These are phyloP conservation scores for Cyphomyrus discorhynchus DNA, from an alignment of 2,113 vertebrate species.

Conservation along the genomic window DNA sequence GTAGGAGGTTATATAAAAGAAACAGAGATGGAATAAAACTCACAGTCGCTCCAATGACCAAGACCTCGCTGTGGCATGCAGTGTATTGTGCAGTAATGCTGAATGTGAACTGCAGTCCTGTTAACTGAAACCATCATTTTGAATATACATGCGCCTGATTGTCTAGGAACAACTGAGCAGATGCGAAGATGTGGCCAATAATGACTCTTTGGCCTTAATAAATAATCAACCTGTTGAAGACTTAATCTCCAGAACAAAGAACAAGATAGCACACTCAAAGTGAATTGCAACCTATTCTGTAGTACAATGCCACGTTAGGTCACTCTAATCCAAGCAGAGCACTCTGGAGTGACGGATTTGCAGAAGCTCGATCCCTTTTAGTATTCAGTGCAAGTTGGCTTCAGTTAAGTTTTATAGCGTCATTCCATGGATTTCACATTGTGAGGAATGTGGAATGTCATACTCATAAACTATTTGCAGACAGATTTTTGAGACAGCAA, in stretches of 20 bases:
- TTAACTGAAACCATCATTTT: background rate
- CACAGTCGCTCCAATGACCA: background rate
- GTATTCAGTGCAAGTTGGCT: background rate
- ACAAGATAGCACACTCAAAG: background rate
- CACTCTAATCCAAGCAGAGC: background rate
- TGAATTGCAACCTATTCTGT: background rate
- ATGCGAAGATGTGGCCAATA: background rate
- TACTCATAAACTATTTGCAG: background rate
- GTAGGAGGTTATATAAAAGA: background rate
- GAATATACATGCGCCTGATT: background rate
- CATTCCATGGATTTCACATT: background rate
- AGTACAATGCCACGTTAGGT: background rate
- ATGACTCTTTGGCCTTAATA: background rate
- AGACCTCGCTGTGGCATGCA: background rate
- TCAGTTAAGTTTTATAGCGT: background rate
- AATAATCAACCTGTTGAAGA: background rate
- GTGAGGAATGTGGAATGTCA: background rate
- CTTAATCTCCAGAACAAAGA: background rate
- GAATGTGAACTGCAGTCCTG: background rate
- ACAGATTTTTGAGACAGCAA: background rate
- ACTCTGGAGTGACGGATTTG: background rate
- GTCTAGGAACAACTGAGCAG: background rate
- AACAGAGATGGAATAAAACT: background rate
- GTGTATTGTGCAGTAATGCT: background rate
- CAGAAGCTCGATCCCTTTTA: background rate